A percentile compares a stretch with the other conserved stretches of the same genome.
Evolutionary conservation across 1,140 invertebrate species (phyloP).

Genomic region (Caenorhabditis inopinata): DNA sequence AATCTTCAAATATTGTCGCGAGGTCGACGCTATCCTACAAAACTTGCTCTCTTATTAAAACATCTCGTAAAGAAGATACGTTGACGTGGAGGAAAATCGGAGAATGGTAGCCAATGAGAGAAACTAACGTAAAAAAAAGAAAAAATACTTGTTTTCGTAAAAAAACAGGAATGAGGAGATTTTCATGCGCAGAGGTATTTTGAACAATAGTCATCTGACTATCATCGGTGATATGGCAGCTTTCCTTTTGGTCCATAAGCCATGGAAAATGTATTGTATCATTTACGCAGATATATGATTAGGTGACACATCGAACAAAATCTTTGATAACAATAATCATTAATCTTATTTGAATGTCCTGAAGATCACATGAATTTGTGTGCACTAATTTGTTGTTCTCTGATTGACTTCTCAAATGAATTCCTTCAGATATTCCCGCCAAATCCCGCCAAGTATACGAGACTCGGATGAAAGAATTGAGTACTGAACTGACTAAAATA

Average conservation of each 20-base stretch:
- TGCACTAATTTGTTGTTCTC: slow-evolving; percentile 1
- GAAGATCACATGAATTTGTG: not conserved
- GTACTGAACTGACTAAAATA: slow-evolving; percentile 40
- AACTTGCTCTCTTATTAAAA: slow-evolving; percentile 10
- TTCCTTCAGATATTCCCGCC: slow-evolving; percentile 5
- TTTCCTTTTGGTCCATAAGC: no score
- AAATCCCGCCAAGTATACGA: slow-evolving; percentile 46
- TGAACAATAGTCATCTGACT: slow-evolving; percentile 13
- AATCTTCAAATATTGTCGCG: slow-evolving; percentile 5
- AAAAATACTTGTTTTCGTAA: not conserved
- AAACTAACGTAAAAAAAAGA: not conserved
- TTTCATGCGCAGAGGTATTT: slow-evolving; percentile 10
- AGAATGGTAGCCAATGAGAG: not conserved
- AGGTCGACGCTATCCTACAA: not conserved
- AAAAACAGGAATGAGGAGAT: not conserved
- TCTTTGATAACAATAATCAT: no score
- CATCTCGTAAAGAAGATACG: slow-evolving; percentile 25
- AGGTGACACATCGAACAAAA: no score
- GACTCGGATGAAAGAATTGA: slow-evolving; percentile 43
- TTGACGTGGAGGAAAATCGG: not conserved
- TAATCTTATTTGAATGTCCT: no score
- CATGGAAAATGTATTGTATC: no score
- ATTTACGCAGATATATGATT: no score
- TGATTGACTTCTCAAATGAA: slow-evolving; percentile 1
- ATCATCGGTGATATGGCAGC: slow-evolving; percentile 5